These are phyloP conservation scores for Paraescarpia echinospica DNA, from an alignment of 1,140 invertebrate genomes.

Conservation along the genomic window DNA sequence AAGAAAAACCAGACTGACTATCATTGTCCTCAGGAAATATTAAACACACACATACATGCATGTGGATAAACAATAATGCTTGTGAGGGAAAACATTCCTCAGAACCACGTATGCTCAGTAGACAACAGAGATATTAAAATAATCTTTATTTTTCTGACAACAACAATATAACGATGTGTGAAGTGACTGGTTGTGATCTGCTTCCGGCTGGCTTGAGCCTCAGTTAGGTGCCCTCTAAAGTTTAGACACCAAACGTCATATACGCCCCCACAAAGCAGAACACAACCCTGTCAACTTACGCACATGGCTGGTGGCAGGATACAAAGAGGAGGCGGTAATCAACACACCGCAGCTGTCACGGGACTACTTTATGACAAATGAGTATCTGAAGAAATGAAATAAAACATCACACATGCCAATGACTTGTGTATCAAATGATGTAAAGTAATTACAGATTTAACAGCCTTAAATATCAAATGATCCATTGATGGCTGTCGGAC, in stretches of 20 bases:
- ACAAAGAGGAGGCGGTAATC: background rate
- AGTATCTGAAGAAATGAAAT: background rate
- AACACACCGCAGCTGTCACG: background rate
- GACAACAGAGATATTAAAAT: background rate
- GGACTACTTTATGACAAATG: background rate
- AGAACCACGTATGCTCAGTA: background rate
- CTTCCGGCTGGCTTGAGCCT: background rate
- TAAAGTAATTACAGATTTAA: background rate
- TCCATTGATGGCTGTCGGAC: background rate
- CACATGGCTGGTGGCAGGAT: background rate
- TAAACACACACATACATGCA: too few relatives aligned
- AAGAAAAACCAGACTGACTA: too few relatives aligned
- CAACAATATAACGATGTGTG: background rate
- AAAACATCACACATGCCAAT: too few relatives aligned
- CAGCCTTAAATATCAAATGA: background rate
- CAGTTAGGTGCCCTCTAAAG: background rate
- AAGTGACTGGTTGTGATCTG: background rate
- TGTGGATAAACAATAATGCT: too few relatives aligned
- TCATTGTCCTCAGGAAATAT: too few relatives aligned
- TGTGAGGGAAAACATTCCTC: too few relatives aligned
- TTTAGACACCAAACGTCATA: background rate
- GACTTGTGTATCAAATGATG: background rate
- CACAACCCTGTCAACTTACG: background rate
- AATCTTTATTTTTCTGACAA: background rate
- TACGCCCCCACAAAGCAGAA: background rate